Percentiles rank a stretch among this genome's conserved stretches.
phyloP scores from a whole-genome alignment of 2,888 invertebrate genomes.

The Phyto melanocephala region DNA sequence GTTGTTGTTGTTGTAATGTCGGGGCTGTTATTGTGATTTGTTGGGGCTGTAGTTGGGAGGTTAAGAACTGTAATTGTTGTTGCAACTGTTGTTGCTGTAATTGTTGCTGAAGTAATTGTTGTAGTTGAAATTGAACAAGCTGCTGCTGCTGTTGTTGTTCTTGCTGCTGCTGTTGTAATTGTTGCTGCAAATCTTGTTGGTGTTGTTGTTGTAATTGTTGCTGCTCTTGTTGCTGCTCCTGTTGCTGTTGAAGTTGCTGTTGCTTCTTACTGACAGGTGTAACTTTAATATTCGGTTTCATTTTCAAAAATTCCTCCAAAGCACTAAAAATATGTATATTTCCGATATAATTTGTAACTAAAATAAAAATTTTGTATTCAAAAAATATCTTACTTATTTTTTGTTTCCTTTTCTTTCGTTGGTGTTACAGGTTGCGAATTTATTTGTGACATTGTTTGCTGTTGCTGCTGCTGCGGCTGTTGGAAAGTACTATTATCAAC shows the following conservation, averaged over 20 bases:
- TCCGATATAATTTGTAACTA: not conserved
- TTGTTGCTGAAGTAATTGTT: constrained; percentile 61
- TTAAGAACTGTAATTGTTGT: constrained; percentile 63
- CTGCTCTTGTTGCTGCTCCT: constrained; percentile 64
- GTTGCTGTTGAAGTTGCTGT: constrained; percentile 54
- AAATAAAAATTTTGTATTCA: not conserved
- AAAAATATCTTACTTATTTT: constrained; percentile 73
- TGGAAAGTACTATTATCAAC: constrained; percentile 73
- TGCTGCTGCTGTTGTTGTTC: constrained; percentile 61
- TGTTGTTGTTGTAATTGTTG: constrained; percentile 64
- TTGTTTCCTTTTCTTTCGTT: constrained; percentile 74
- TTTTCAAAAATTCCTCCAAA: constrained; percentile 76
- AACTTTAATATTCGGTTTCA: constrained; percentile 78
- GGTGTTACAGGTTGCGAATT: constrained; percentile 51
- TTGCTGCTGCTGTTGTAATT: constrained; percentile 50
- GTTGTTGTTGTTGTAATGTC: constrained; percentile 70
- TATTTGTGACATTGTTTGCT: constrained; percentile 46
- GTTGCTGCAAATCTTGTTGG: constrained; percentile 60
- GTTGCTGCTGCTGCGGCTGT: constrained; percentile 69
- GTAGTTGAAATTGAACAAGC: constrained; percentile 64
- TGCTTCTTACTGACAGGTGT: constrained; percentile 71
- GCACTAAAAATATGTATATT: constrained; percentile 69
- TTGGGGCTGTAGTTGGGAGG: constrained; percentile 60
- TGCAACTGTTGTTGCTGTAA: constrained; percentile 63
- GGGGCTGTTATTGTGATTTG: constrained; percentile 66